Conservation (phyloP, 2,888 invertebrate genomes). For the Limnephilus lunatus region DNA sequence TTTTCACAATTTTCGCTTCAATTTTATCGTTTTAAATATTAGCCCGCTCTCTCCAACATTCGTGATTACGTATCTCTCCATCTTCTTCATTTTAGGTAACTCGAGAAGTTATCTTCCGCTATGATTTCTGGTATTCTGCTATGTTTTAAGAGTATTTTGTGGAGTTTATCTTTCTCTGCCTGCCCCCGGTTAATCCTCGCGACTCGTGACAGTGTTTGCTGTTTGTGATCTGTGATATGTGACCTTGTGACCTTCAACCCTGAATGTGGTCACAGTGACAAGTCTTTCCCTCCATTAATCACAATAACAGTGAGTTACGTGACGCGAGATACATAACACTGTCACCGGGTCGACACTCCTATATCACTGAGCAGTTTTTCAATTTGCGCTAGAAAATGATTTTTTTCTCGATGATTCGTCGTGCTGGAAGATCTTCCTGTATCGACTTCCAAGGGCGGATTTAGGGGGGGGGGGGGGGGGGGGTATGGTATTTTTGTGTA, state of each 20-base stretch:
- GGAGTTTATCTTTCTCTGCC: not conserved
- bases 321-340: not conserved
- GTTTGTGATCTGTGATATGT: not conserved
- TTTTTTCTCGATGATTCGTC: no score
- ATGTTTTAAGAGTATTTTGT: not conserved
- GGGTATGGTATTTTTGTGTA: no score
- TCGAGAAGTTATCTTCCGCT: no score
- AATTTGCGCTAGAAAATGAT: not conserved
- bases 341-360: not conserved
- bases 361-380: not conserved
- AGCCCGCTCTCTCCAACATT: no score
- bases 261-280: not conserved
- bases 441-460: no score
- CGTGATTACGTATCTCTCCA: no score
- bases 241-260: constrained; percentile 9
- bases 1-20: no score
- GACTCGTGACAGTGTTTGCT: not conserved
- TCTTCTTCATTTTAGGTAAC: no score
- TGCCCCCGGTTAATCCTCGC: not conserved
- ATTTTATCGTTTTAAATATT: no score
- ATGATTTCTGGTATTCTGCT: not conserved
- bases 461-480: no score
- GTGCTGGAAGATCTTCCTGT: no score
- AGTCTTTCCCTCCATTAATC: constrained; percentile 4
- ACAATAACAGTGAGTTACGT: constrained; percentile 4